A percentile compares a stretch with the other conserved stretches of the same genome.
Evolutionary conservation across 2,797 vertebrate genomes (phyloP).

Genomic region (Lepidocolaptes lacrymiger): DNA sequence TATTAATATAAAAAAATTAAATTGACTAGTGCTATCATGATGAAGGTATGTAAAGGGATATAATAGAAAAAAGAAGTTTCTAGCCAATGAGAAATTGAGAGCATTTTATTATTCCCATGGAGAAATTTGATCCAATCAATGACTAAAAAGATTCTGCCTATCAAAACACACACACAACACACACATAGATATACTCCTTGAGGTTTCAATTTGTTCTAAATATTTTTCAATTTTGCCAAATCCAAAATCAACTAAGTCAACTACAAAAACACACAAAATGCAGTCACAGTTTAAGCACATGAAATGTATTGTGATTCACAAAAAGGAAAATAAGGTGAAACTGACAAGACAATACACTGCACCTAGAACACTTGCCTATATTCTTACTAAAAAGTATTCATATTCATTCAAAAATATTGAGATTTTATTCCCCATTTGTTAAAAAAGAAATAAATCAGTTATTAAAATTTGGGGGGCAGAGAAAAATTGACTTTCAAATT

Average conservation of each 20-base stretch:
- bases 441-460: not conserved
- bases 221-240: not conserved
- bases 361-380: not conserved
- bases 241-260: not conserved
- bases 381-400: not conserved
- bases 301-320: not conserved
- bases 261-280: not conserved
- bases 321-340: not conserved
- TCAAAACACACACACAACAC: not conserved
- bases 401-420: not conserved
- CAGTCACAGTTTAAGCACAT: not conserved
- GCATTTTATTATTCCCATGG: not conserved
- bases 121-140: not conserved
- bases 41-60: not conserved
- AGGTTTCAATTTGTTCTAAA: not conserved
- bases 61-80: not conserved
- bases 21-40: not conserved
- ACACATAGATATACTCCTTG: rapidly evolving
- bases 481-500: not conserved
- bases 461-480: rapidly evolving
- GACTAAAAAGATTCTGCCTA: not conserved
- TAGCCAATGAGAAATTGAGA: not conserved
- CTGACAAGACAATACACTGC: not conserved
- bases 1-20: not conserved
- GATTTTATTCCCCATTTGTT: not conserved